Base-by-base conservation (phyloP, 2,888 invertebrate species). In the Tenthredo livida region DNA sequence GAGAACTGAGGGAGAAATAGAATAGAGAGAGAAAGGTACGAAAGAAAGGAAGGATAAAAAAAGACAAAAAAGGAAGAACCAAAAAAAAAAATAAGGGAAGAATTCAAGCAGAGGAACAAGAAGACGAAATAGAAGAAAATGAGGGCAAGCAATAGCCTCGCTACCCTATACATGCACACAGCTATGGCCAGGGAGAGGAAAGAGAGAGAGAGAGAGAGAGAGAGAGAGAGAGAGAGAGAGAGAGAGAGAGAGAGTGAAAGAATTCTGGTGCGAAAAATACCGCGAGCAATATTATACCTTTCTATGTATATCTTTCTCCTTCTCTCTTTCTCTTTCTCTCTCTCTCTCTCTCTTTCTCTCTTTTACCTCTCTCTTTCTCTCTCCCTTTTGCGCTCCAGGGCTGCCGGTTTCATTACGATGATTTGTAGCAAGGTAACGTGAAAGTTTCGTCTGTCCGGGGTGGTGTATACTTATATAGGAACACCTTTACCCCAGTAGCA, bases 391-490 rank as follows among this genome's bases (percentile, higher is more conserved):
- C 37, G 58, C 82, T 80, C 61, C 50, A 33, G 58, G 80, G 61
- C 65, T 61, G 65, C 50, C 15, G 85, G 65, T 67, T 85, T 85
- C 85, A 82, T 85, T 85, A 85, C 58, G 85, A 85, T 85, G 85
- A 85, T 82, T 85, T 85, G 85, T 85, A 58, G 78, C 58, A 78
- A 77, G 12, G 47, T 47, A 75, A 47, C 37, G 77, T 47, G 77
- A 80, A 73, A 73, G 72, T 73, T 73, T 73, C 43, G 21, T 73
- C 43, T 43, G 72, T n/a, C 21, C n/a, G 72, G 40, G 72, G 21
- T 40, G 40, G 40, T 67, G n/a, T 67, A 50, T n/a, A 50, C 50
- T 2, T 54, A 54, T 54, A 54, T 54, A 54, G 54, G 54, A 7
- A n/a, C n/a, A 54, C 47, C 47, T 15, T 15, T 47, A 47, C 47